Evolutionary conservation across 2,113 vertebrate genomes (phyloP).

Genomic region (Limnothrissa miodon): DNA sequence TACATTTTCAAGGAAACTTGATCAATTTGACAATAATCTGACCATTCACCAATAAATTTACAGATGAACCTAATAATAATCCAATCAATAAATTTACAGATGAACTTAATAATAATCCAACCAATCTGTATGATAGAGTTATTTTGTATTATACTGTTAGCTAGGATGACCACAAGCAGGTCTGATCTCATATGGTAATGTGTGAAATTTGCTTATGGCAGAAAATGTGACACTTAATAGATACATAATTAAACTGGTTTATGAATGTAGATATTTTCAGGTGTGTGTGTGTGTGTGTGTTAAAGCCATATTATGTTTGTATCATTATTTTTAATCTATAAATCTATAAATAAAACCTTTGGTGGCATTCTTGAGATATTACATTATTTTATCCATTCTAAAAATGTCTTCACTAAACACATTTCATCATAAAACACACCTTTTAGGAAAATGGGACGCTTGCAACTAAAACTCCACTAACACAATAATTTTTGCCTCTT

Average conservation of each 20-base stretch:
- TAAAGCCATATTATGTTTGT: neutral
- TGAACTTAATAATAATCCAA: neutral
- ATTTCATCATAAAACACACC: neutral
- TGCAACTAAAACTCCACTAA: no score
- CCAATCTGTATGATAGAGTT: neutral
- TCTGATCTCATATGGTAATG: neutral
- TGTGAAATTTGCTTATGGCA: neutral
- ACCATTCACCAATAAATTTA: neutral
- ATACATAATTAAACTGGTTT: neutral
- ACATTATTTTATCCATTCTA: neutral
- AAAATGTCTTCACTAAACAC: neutral
- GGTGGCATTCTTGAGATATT: neutral
- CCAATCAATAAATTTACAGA: no score
- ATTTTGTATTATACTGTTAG: neutral
- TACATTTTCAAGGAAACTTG: no score
- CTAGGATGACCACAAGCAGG: neutral
- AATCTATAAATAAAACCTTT: constrained; percentile 4
- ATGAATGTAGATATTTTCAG: neutral
- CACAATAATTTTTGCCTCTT: no score
- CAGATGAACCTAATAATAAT: no score
- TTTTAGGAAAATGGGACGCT: no score
- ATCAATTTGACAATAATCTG: no score
- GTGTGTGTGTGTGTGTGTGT: neutral
- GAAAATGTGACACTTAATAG: neutral
- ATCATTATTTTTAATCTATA: neutral